Base-by-base conservation (phyloP, 2,888 invertebrate genomes). In the Diarsia brunnea region DNA sequence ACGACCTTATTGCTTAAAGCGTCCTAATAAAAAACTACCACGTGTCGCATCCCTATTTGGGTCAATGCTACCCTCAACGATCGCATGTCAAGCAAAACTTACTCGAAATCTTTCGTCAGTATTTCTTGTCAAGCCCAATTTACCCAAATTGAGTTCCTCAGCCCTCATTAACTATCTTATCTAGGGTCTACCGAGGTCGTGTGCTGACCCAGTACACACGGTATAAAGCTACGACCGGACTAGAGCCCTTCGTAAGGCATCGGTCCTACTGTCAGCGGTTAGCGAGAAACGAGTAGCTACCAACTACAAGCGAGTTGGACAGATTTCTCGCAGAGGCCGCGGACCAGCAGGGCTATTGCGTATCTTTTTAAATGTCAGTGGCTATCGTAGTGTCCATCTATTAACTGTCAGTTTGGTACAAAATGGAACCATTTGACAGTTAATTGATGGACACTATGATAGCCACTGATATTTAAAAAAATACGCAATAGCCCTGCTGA, bases 81-180 rank as follows among this genome's bases (percentile, higher is more conserved):
- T 81, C 63, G 81, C 83, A 55, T 81, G 81, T 74, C 83, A 71
- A 71, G 21, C 63, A 19, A 53, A 31, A 73, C 43, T 78, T 47
- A 79, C 63, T 75, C 58, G 65, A 61, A 55, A 69, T 65, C 47
- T 63, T 67, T 38, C 27, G 12, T 12, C 55, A 61, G 55, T 75
- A 55, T 60, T 82, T 79, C 70, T 75, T 75, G 81, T 75, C 70
- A 79, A 64, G 63, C 55, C 45, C 55, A 82, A 81, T 81, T 76
- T 82, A 60, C 53, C 49, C 24, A 64, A 64, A 81, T 82, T 81
- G 67, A 63, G 53, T 66, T 78, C 73, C 55, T 24, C 19, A 74
- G 61, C 31, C 64, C 21, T 67, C 58, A 27, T 82, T 75, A 74
- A 71, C 64, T 61, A 69, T 82, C 70, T 83, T 82, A 82, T 82